Percentiles rank a stretch among this genome's conserved stretches.
Conservation (phyloP, 2,888 invertebrate genomes). For the Psylliodes chrysocephalus region DNA sequence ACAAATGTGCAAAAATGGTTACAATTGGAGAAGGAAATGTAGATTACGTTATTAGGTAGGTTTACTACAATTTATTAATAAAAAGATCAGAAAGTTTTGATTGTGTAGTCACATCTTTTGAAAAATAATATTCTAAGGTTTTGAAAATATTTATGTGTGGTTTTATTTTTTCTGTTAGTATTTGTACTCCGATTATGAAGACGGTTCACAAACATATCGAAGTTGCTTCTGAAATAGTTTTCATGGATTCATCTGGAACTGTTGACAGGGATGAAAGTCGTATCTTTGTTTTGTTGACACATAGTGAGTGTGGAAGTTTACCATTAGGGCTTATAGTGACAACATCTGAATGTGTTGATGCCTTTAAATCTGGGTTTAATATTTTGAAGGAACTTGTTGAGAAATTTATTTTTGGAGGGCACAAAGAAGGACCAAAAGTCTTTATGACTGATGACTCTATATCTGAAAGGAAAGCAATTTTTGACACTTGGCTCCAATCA, state of each 20-base stretch:
- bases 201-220: not conserved
- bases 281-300: not conserved
- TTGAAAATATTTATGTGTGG: too few relatives aligned
- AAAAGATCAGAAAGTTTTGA: too few relatives aligned
- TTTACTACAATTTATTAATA: too few relatives aligned
- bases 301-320: constrained; percentile 19
- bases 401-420: too few relatives aligned
- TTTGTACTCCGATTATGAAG: constrained; percentile 3
- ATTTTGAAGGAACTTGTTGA: constrained; percentile 22
- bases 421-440: constrained; percentile 32
- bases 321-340: constrained; percentile 27
- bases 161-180: not conserved
- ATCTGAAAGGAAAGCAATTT: not conserved
- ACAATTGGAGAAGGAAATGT: too few relatives aligned
- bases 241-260: constrained; percentile 1
- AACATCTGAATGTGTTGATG: constrained; percentile 14
- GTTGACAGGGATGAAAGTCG: not conserved
- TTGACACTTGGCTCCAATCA: too few relatives aligned
- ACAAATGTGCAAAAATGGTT: too few relatives aligned
- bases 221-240: not conserved
- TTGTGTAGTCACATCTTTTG: too few relatives aligned
- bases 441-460: constrained; percentile 38
- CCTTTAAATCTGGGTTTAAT: constrained; percentile 17
- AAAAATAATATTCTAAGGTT: too few relatives aligned
- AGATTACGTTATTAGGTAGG: too few relatives aligned